Conservation (phyloP, 1,140 invertebrate species). For the Caenorhabditis inopinata region DNA sequence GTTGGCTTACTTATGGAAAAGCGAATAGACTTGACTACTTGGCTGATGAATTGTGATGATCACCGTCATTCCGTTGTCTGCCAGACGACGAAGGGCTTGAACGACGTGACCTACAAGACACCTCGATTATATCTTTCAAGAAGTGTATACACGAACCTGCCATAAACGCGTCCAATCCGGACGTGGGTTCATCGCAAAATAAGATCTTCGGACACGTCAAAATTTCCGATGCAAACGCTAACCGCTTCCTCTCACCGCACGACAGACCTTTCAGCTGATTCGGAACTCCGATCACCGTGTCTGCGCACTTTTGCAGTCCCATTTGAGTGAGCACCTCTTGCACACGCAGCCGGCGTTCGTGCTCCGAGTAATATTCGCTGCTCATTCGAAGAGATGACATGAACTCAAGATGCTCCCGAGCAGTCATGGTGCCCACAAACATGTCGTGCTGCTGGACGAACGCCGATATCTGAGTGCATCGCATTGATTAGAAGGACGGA, state of each 20-base stretch:
- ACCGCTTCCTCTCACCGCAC: slow-evolving; percentile 88
- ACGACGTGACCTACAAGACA: slow-evolving; percentile 30
- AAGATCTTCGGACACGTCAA: slow-evolving; percentile 89
- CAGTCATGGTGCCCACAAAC: slow-evolving; percentile 89
- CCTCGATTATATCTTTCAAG: slow-evolving; percentile 74
- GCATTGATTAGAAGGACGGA: too few species aligned
- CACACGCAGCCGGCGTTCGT: slow-evolving; percentile 79
- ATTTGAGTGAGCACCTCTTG: slow-evolving; percentile 81
- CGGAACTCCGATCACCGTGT: slow-evolving; percentile 81
- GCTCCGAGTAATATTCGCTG: slow-evolving; percentile 73
- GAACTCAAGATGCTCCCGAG: slow-evolving; percentile 83
- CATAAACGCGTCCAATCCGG: slow-evolving; percentile 85
- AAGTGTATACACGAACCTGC: slow-evolving; percentile 80
- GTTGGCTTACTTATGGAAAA: slow-evolving; percentile 94
- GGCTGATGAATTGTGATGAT: slow-evolving; percentile 94
- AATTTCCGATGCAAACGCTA: slow-evolving; percentile 92
- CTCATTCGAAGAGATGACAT: slow-evolving; percentile 93
- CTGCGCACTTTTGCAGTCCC: slow-evolving; percentile 72
- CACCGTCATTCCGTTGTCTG: slow-evolving; percentile 78
- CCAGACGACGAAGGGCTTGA: slow-evolving; percentile 22
- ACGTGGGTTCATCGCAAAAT: slow-evolving; percentile 96
- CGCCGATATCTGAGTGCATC: slow-evolving; percentile 74
- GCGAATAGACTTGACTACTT: slow-evolving; percentile 84
- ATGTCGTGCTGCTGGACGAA: slow-evolving; percentile 93
- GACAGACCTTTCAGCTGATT: slow-evolving; percentile 87